Conservation (phyloP, 1,140 invertebrate genomes). For the Myzus persicae region DNA sequence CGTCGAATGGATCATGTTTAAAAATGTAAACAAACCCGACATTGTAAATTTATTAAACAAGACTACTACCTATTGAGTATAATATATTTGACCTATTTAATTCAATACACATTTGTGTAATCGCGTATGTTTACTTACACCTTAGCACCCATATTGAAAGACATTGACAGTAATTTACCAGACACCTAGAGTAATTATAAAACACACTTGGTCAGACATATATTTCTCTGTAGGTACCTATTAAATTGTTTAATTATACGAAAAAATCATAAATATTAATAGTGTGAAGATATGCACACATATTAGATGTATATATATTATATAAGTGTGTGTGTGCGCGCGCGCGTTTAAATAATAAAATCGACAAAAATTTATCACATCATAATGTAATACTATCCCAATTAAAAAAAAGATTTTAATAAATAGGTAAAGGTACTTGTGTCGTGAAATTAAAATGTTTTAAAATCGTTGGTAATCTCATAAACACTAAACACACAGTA, state of each 20-base stretch:
- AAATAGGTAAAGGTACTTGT: neutral
- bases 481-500: neutral
- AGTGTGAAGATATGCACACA: neutral
- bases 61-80: neutral
- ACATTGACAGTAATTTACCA: neutral
- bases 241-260: neutral
- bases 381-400: neutral
- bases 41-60: neutral
- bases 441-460: neutral
- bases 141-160: neutral
- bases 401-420: neutral
- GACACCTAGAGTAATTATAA: neutral
- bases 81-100: neutral
- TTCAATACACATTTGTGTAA: neutral
- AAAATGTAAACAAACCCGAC: neutral
- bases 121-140: neutral
- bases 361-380: neutral
- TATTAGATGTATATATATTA: neutral
- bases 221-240: neutral
- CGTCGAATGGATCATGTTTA: neutral
- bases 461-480: neutral
- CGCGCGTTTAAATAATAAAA: neutral
- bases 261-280: neutral
- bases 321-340: too few species aligned
- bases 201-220: neutral